phyloP scores from a whole-genome alignment of 2,888 invertebrate species.

The Oxystoma pomonae region DNA sequence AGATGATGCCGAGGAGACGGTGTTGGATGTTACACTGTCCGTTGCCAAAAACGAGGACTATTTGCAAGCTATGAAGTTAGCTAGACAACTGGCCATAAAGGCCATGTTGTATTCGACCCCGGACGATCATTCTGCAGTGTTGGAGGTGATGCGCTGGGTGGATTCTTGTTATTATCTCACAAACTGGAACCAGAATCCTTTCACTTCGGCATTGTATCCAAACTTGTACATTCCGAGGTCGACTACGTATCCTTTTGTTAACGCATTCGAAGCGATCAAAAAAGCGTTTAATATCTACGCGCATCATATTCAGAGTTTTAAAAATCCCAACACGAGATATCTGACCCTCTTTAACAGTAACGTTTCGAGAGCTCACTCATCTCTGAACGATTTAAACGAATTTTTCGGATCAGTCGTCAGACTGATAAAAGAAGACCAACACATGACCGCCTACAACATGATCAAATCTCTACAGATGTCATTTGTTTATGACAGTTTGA shows the following conservation, averaged over 20 bases:
- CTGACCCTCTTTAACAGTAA: slow-evolving; percentile 6
- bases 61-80: slow-evolving; percentile 11
- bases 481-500: neutral
- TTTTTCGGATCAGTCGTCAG: slow-evolving; percentile 1
- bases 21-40: slow-evolving; percentile 8
- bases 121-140: slow-evolving; percentile 18
- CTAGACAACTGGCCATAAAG: slow-evolving; percentile 17
- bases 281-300: slow-evolving; percentile 1
- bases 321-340: slow-evolving; percentile 4
- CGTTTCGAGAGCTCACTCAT: neutral
- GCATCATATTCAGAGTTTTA: neutral
- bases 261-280: slow-evolving; percentile 10
- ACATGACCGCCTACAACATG: slow-evolving; percentile 11
- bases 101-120: slow-evolving; percentile 11
- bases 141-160: slow-evolving; percentile 31
- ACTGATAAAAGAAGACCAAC: slow-evolving; percentile 16
- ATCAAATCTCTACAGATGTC: slow-evolving; percentile 11
- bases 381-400: neutral
- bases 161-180: slow-evolving; percentile 27
- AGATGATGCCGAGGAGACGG: slow-evolving; percentile 15
- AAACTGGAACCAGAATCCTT: neutral
- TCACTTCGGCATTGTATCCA: neutral
- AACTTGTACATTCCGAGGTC: slow-evolving; percentile 3
- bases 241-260: neutral
- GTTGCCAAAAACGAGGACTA: slow-evolving; percentile 11